Base-by-base conservation (phyloP, 2,113 vertebrate species). In the Sminthopsis crassicaudata region DNA sequence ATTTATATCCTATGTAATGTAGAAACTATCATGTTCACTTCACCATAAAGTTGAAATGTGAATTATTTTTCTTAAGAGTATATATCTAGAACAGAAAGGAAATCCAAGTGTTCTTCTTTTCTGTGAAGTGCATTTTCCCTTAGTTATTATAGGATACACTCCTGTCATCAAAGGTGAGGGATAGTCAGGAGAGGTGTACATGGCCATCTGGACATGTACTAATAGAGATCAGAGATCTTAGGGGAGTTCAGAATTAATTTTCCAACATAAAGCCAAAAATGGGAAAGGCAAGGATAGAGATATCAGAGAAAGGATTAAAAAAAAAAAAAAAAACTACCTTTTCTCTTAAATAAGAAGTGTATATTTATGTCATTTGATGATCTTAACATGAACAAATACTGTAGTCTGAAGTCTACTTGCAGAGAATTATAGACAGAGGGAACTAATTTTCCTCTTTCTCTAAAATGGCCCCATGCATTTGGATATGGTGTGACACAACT, bases 401-500 rank as follows among this genome's bases (percentile, higher is more conserved):
- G 36, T 42, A 84, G 67, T 19, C 0, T 84, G 19, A 84, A 76
- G 14, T 76, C 60, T 14, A 76, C 14, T 76, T 76, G 4, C 30
- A 36, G 0, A 46, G 8, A 6, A 0, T 0, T 0, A 1, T 30
- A 52, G 22, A 76, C 0, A 42, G 5, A 50, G 19, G 26, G 89
- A 52, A 57, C 23, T 55, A 42, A 67, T 8, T 2, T 19, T 14
- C 91, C 14, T 42, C 0, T n/a, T 8, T 91, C 3, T 36, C 2
- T 0, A 0, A 11, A 24, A 8, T 67, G 26, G 2, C 88, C 30
- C 8, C 8, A 4, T 27, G 23, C 27, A 27, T n/a, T 93, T 14
- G 55, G 25, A n/a, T 30, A 92, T 4, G 6, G 6, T 22, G 36
- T 22, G 23, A 4, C 5, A 26, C 89, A 84, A 67, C 93, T 23